A percentile compares a stretch with the other conserved stretches of the same genome.
phyloP scores from a whole-genome alignment of 2,888 invertebrate species.

The Prenolepis imparis region DNA sequence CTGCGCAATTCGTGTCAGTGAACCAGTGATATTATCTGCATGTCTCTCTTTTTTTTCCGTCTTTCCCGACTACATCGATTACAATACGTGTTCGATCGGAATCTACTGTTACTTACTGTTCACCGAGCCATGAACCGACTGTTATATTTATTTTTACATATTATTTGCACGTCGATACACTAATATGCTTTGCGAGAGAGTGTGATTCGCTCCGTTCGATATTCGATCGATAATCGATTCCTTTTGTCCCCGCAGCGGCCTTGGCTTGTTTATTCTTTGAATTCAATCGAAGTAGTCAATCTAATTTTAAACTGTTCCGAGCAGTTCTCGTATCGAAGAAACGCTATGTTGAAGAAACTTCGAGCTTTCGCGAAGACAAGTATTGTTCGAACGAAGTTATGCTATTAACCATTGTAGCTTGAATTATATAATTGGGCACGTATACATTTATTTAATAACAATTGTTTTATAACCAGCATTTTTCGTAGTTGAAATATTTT shows the following conservation, averaged over 20 bases:
- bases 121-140: not conserved
- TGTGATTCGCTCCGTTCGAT: not conserved
- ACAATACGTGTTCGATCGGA: not conserved
- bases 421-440: not conserved
- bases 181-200: not conserved
- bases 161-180: slow-evolving; percentile 1
- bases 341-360: not conserved
- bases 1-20: slow-evolving; percentile 13
- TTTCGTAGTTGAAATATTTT: not conserved
- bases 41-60: not conserved
- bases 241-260: not conserved
- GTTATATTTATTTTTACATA: slow-evolving; percentile 28
- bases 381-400: not conserved
- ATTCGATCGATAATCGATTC: slow-evolving; percentile 32
- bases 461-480: not conserved
- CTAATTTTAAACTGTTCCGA: slow-evolving; percentile 39
- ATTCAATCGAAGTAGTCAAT: slow-evolving; percentile 12
- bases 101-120: slow-evolving; percentile 2
- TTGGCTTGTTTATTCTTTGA: slow-evolving; percentile 38
- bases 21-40: slow-evolving; percentile 26
- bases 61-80: not conserved
- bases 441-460: slow-evolving; percentile 10
- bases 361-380: not conserved
- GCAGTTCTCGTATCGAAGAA: slow-evolving; percentile 7
- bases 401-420: not conserved